A percentile compares a stretch with the other conserved stretches of the same genome.
Evolutionary conservation across 2,888 invertebrate genomes (phyloP).

Genomic region (Cephonodes hylas): DNA sequence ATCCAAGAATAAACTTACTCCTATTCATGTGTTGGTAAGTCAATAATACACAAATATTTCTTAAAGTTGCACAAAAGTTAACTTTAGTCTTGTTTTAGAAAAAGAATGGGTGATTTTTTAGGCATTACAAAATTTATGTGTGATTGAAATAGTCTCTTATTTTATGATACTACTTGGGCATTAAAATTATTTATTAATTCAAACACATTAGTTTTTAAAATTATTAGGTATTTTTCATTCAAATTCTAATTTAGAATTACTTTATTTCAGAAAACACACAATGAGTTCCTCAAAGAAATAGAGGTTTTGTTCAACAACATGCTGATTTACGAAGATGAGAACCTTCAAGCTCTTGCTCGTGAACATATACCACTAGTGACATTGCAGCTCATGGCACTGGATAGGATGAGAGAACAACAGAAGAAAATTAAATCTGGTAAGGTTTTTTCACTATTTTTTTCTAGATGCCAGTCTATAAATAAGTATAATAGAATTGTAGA

Average conservation of each 20-base stretch:
- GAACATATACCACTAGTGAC: slow-evolving; percentile 84
- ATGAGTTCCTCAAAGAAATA: slow-evolving; percentile 54
- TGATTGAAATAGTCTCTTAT: too few species aligned
- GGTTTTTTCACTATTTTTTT: neutral
- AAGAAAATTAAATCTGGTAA: slow-evolving; percentile 79
- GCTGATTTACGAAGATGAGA: slow-evolving; percentile 85
- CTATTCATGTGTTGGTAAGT: slow-evolving; percentile 71
- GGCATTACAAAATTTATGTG: too few species aligned
- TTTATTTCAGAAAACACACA: slow-evolving; percentile 55
- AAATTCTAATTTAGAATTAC: too few species aligned
- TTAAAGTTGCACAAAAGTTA: too few species aligned
- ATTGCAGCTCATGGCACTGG: slow-evolving; percentile 83
- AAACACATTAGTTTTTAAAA: too few species aligned
- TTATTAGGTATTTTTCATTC: too few species aligned
- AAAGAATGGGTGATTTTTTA: too few species aligned
- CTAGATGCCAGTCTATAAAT: too few species aligned
- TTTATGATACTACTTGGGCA: too few species aligned
- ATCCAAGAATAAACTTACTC: slow-evolving; percentile 45
- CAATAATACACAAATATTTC: slow-evolving; percentile 10
- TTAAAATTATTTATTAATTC: too few species aligned
- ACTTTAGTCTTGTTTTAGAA: too few species aligned
- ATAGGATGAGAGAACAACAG: slow-evolving; percentile 83
- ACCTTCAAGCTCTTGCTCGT: slow-evolving; percentile 83
- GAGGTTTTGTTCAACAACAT: slow-evolving; percentile 80
- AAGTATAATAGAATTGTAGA: too few species aligned